Percentiles rank a stretch among this genome's conserved stretches.
These are phyloP conservation scores for Tor tambroides DNA, from an alignment of 2,113 vertebrate species.

Conservation along the genomic window DNA sequence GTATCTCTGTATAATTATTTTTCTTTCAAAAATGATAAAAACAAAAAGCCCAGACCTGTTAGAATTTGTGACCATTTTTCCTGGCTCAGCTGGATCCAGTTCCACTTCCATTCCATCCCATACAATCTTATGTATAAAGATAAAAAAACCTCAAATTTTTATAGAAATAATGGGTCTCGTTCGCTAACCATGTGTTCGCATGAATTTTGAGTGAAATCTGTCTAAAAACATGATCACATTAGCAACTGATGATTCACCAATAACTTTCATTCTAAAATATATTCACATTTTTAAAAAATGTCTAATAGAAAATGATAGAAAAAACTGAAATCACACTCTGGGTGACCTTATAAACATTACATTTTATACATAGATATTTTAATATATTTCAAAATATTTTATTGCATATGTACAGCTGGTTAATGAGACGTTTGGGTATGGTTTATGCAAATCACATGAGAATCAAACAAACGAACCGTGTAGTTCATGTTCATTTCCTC, in stretches of 20 bases:
- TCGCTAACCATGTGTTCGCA: neutral
- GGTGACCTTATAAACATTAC: neutral
- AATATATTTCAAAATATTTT: no score
- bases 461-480: conserved; percentile 45
- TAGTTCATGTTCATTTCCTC: neutral
- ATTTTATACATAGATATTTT: no score
- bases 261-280: neutral
- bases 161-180: neutral
- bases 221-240: neutral
- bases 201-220: neutral
- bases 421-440: neutral
- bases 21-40: neutral
- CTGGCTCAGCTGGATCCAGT: conserved; percentile 65
- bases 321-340: neutral
- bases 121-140: conserved; percentile 67
- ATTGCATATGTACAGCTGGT: neutral
- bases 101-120: conserved; percentile 69
- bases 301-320: fast-evolving
- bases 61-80: conserved; percentile 67
- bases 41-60: conserved; percentile 69
- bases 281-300: neutral
- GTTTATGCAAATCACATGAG: neutral
- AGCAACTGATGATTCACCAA: no score
- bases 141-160: neutral
- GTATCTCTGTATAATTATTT: neutral